Base-by-base conservation (phyloP, 2,113 vertebrate genomes). In the Rhinolophus ferrumequinum region DNA sequence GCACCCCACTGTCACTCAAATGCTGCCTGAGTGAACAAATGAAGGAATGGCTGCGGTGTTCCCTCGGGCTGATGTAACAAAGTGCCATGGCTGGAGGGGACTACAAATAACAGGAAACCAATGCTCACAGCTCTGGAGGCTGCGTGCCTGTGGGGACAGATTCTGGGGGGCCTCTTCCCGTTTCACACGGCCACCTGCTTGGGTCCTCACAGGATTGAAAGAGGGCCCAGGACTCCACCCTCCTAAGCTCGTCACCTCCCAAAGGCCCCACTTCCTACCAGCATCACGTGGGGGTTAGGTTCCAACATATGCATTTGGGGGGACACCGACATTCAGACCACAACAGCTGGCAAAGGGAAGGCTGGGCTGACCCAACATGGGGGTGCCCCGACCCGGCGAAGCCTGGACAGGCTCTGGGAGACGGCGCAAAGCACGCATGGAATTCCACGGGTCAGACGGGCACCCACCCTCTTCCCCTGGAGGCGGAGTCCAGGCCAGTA, bases 71-170 rank as follows among this genome's bases (percentile, higher is more conserved):
- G 35, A 9, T 26, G 19, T 9, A 33, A 19, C 76, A 4, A 18
- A 18, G 35, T 0, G 19, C 70, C 15, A 0, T 1, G 4, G 69
- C 22, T 0, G 0, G 0, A 11, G 90, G 0, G n/a, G 67, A n/a
- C 4, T 14, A 5, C 2, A 10, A 5, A 33, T 0, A 21, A 6
- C 16, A 35, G 50, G 28, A 7, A 12, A 8, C 81, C 13, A 0
- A 1, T 54, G 47, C 60, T 33, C 72, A 38, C 22, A 5, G 81
- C 62, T 35, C 52, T 9, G 50, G 50, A 18, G 3, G 21, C 35
- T 28, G 70, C 6, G 41, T 44, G 41, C 41, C 41, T 5, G 41
- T 44, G 41, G 41, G 41, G 41, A 56, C 6, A 22, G 62, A 21
- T 11, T 26, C 4, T 3, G 76, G 33, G 21, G 52, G 35, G 60